Conservation (phyloP, 2,113 vertebrate species). For the Zosterops japonicus region DNA sequence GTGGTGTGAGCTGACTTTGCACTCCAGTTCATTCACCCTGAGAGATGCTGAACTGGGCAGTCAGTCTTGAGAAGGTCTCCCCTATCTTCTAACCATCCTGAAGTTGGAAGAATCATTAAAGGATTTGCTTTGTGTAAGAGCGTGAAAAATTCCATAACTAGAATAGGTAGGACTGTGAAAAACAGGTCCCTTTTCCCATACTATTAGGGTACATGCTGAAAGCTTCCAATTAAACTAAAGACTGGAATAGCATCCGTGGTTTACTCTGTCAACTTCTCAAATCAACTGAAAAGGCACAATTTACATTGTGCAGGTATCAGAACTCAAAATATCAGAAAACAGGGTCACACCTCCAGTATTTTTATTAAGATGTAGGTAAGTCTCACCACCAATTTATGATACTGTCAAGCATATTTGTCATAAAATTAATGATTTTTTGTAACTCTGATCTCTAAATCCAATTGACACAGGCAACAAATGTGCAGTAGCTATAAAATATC, state of each 20-base stretch:
- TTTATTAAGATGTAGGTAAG: background rate
- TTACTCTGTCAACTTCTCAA: background rate
- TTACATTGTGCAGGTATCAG: background rate
- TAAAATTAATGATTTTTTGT: constrained; percentile 1
- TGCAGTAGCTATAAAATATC: background rate
- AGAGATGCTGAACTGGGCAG: background rate
- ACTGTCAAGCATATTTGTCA: background rate
- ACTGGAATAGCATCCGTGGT: background rate
- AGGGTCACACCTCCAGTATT: background rate
- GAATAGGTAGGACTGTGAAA: background rate
- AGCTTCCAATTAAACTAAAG: background rate
- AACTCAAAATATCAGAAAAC: background rate
- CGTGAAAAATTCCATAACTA: background rate
- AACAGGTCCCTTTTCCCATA: background rate
- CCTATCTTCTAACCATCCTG: background rate
- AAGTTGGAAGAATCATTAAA: background rate
- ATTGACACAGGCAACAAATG: background rate
- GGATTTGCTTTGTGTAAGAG: background rate
- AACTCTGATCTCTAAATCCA: background rate
- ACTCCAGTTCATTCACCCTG: background rate
- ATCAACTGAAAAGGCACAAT: background rate
- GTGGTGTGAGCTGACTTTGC: background rate
- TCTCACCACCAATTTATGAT: background rate
- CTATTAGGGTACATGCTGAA: background rate
- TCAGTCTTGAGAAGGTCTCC: background rate